phyloP scores from a whole-genome alignment of 2,888 invertebrate genomes.

The Polymixis lichenea region DNA sequence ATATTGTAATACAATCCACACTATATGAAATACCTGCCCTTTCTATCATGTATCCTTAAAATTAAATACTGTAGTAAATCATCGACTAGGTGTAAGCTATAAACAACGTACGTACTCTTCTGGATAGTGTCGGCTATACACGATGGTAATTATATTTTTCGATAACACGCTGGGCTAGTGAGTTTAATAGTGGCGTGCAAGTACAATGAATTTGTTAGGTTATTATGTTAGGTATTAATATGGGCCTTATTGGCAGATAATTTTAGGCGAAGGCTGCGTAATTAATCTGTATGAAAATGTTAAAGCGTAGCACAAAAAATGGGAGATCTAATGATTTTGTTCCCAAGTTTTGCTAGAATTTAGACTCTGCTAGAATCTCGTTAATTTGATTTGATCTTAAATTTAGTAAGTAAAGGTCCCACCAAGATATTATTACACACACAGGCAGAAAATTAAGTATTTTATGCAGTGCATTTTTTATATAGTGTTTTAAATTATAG shows the following conservation, averaged over 20 bases:
- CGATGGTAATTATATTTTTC: conserved; percentile 47
- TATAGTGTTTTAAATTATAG: too few species aligned
- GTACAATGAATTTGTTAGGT: conserved; percentile 17
- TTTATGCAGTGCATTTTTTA: too few species aligned
- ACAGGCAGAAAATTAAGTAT: too few species aligned
- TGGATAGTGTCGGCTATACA: conserved; percentile 22
- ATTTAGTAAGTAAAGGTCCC: not conserved
- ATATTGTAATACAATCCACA: not conserved
- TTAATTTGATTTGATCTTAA: not conserved
- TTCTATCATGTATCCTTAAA: conserved; percentile 21
- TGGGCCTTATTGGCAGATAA: too few species aligned
- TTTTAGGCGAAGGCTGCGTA: not conserved
- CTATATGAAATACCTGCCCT: not conserved
- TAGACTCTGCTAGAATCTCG: too few species aligned
- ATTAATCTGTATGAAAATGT: not conserved
- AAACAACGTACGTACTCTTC: conserved; percentile 58
- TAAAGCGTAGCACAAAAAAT: too few species aligned
- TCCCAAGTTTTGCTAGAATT: too few species aligned
- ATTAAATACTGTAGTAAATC: conserved; percentile 61
- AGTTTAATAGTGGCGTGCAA: conserved; percentile 30
- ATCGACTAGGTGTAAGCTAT: conserved; percentile 53
- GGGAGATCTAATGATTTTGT: not conserved
- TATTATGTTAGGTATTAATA: not conserved
- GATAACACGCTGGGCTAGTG: conserved; percentile 19
- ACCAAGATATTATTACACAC: not conserved